Percentiles rank a stretch among this genome's conserved stretches.
phyloP scores from a whole-genome alignment of 2,888 invertebrate genomes.

The Zhuqinia jingwanae region DNA sequence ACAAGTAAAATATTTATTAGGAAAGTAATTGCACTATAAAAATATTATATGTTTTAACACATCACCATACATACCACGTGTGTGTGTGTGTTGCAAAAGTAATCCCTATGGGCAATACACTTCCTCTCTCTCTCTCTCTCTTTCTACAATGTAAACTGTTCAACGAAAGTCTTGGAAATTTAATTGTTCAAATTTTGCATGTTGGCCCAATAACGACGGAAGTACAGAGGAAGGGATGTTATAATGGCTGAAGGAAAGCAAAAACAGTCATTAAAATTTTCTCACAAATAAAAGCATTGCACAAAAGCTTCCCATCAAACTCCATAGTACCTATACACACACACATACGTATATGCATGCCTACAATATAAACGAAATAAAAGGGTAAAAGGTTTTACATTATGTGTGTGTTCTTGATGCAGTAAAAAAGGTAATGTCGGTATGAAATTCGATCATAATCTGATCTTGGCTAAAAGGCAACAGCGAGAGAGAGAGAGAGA shows the following conservation, averaged over 20 bases:
- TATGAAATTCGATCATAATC: too few relatives aligned
- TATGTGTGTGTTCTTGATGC: not conserved
- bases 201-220: not conserved
- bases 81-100: conserved; percentile 40
- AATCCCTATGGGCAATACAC: conserved; percentile 42
- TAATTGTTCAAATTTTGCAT: conserved; percentile 42
- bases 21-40: conserved; percentile 43
- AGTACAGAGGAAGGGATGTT: conserved; percentile 5
- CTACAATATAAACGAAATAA: not conserved
- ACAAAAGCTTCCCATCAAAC: not conserved
- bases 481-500: not conserved
- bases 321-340: too few relatives aligned
- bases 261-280: conserved; percentile 35
- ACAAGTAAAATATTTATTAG: not conserved
- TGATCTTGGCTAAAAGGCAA: not conserved
- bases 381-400: too few relatives aligned
- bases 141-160: not conserved
- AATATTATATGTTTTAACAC: not conserved
- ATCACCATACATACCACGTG: not conserved
- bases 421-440: not conserved
- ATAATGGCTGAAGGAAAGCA: conserved; percentile 13
- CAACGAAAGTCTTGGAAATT: not conserved
- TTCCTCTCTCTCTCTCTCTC: too few relatives aligned
- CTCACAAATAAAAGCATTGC: conserved; percentile 15
- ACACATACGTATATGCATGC: too few relatives aligned